These are phyloP conservation scores for Catonia carolina DNA, from an alignment of 2,888 invertebrate genomes.

Conservation along the genomic window DNA sequence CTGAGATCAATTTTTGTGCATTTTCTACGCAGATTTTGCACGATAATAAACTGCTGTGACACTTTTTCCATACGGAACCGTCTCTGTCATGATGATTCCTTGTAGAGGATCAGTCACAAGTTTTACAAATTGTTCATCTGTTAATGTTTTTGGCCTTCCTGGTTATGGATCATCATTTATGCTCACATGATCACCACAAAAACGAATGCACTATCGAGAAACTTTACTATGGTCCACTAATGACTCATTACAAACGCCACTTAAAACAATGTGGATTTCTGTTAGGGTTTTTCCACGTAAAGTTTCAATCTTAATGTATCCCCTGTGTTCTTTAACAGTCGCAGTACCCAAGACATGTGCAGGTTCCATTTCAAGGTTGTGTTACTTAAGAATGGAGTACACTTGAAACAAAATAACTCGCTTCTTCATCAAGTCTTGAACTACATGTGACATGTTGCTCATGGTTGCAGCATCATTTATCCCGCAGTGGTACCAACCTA, in stretches of 20 bases:
- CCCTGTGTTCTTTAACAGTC: neutral
- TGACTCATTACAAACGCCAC: conserved; percentile 1
- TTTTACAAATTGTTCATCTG: neutral
- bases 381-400: neutral
- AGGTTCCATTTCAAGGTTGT: too few species aligned
- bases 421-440: neutral
- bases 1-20: neutral
- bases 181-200: neutral
- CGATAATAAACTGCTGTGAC: too few species aligned
- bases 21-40: neutral
- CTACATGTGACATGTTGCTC: neutral
- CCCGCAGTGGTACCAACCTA: neutral
- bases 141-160: too few species aligned
- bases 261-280: neutral
- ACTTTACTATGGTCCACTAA: neutral
- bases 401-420: neutral
- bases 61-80: too few species aligned
- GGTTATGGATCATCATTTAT: neutral
- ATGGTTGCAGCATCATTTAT: neutral
- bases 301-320: neutral
- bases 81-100: too few species aligned
- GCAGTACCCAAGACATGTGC: neutral
- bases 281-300: neutral
- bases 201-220: neutral
- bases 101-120: neutral